These are phyloP conservation scores for Lipophrys pholis DNA, from an alignment of 2,113 vertebrate species.

Conservation along the genomic window DNA sequence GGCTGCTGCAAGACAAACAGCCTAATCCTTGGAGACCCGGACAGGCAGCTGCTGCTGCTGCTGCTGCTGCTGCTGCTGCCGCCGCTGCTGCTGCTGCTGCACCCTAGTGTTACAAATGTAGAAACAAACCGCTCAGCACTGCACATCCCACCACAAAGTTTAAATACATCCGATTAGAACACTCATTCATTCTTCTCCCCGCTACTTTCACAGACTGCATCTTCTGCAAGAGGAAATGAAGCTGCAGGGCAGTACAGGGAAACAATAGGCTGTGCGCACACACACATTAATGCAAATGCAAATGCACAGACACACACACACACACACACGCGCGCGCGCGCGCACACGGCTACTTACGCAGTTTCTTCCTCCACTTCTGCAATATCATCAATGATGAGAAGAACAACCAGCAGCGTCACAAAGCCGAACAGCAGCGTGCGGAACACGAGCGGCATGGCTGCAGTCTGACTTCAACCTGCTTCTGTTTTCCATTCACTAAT, in stretches of 20 bases:
- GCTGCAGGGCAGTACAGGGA: slow-evolving; percentile 19
- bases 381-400: slow-evolving; percentile 90
- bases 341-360: slow-evolving; percentile 84
- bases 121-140: slow-evolving; percentile 26
- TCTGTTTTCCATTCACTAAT: slow-evolving; percentile 35
- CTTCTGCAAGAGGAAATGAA: slow-evolving; percentile 7
- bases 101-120: slow-evolving; percentile 57
- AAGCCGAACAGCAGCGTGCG: slow-evolving; percentile 89
- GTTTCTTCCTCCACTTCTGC: slow-evolving; percentile 91
- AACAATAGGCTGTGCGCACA: slow-evolving; percentile 36
- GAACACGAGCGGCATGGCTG: slow-evolving; percentile 88
- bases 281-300: background rate
- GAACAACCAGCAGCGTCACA: slow-evolving; percentile 87
- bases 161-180: slow-evolving; percentile 15
- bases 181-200: background rate
- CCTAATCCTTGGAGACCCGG: slow-evolving; percentile 65
- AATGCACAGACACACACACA: background rate
- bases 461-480: slow-evolving; percentile 40
- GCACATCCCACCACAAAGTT: slow-evolving; percentile 41
- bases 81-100: slow-evolving; percentile 64
- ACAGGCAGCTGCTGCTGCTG: slow-evolving; percentile 55
- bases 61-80: slow-evolving; percentile 66
- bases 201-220: slow-evolving; percentile 3
- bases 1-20: slow-evolving; percentile 74
- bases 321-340: too few species aligned